These are phyloP conservation scores for Dermatophagoides farinae DNA, from an alignment of 1,140 invertebrate genomes.

Conservation along the genomic window DNA sequence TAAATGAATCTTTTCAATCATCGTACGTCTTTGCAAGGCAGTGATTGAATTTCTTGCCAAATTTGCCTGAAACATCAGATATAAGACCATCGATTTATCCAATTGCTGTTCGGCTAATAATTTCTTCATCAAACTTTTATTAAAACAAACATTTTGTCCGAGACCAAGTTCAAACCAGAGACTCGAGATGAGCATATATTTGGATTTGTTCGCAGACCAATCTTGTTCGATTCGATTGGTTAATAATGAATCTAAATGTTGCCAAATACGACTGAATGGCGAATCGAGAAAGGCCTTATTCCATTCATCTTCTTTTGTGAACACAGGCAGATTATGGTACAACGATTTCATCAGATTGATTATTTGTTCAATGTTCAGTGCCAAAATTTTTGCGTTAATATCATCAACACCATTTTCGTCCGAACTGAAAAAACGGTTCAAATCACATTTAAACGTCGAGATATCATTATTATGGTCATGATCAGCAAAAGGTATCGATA, in stretches of 20 bases:
- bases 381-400: background rate
- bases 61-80: slow-evolving; percentile 2
- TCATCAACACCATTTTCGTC: background rate
- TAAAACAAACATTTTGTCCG: background rate
- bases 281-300: background rate
- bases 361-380: background rate
- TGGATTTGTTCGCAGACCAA: too few relatives aligned
- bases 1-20: background rate
- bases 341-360: background rate
- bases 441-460: too few relatives aligned
- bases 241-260: background rate
- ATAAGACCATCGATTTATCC: background rate
- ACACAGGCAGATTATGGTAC: background rate
- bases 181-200: background rate
- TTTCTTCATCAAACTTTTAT: background rate
- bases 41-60: background rate
- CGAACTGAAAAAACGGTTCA: background rate
- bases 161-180: slow-evolving; percentile 4
- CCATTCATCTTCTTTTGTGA: background rate
- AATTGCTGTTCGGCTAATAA: background rate
- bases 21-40: background rate
- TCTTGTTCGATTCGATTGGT: background rate
- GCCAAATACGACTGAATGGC: background rate
- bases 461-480: too few relatives aligned
- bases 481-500: too few relatives aligned